These are phyloP conservation scores for Pseudomyrmex concolor DNA, from an alignment of 1,140 invertebrate genomes.

Conservation along the genomic window DNA sequence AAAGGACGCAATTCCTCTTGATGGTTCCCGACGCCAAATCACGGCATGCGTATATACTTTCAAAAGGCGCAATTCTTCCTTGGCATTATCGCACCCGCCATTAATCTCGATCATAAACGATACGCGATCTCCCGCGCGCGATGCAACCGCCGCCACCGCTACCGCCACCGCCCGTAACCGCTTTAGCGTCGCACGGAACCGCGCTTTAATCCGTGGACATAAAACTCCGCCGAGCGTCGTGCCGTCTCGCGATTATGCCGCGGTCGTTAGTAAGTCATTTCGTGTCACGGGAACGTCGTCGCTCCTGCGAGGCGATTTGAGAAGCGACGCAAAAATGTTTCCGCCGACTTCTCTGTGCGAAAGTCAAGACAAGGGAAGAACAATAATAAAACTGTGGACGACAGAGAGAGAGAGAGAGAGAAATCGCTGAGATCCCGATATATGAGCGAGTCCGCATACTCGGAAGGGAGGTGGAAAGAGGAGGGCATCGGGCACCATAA, in stretches of 20 bases:
- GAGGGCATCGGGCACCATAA: constrained; percentile 40
- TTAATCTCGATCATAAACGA: constrained; percentile 74
- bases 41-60: constrained; percentile 43
- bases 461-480: neutral
- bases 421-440: constrained; percentile 2
- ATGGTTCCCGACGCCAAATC: constrained; percentile 43
- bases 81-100: constrained; percentile 68
- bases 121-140: constrained; percentile 41
- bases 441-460: constrained; percentile 33
- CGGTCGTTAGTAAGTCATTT: constrained; percentile 72
- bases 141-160: constrained; percentile 41
- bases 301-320: constrained; percentile 38
- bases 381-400: constrained; percentile 13
- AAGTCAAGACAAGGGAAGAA: constrained; percentile 23
- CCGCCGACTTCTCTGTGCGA: neutral
- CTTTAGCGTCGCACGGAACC: constrained; percentile 54
- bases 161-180: constrained; percentile 44
- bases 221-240: constrained; percentile 58
- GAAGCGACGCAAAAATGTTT: constrained; percentile 58
- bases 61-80: constrained; percentile 60
- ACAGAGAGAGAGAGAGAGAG: neutral
- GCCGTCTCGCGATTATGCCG: constrained; percentile 64
- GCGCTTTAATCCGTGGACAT: constrained; percentile 60
- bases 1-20: constrained; percentile 14
- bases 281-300: constrained; percentile 61